Evolutionary conservation across 2,113 vertebrate genomes (phyloP), one percentile per base, ranked within the genome.

Genomic region (Pedionomus torquatus): DNA sequence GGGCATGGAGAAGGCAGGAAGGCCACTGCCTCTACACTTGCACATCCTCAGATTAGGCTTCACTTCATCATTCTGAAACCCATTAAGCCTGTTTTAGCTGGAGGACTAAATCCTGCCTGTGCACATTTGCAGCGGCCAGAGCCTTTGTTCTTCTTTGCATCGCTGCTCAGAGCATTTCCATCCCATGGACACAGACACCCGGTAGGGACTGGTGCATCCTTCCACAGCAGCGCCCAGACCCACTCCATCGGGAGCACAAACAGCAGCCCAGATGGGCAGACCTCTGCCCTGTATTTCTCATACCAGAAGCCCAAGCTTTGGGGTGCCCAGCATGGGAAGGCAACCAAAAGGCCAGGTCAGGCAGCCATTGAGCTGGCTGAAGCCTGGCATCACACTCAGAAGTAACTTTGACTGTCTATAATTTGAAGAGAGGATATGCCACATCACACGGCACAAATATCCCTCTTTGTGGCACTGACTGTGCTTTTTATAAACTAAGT

Each of bases 401-500:
- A 97, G 97, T 96, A 97, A 71, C 83, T 68, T 21, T 8, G 37
- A 20, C 57, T 88, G 90, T 74, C 97, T 98, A 7, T 97, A 98
- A 98, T 98, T 96, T 96, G 82, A 96, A 82, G 76, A 95, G 30
- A 86, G 77, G 89, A 93, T 17, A 65, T 0, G 0, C 94, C 93
- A 96, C 97, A 98, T 95, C 96, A 97, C 94, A 97, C 17, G 33
- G 33, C 75, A 57, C 89, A 93, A 84, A 86, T 95, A 89, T 89
- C 95, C 92, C 93, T 70, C 82, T 46, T 64, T 52, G 83, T 54
- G 83, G 90, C 83, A 93, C 43, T 0, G 0, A 75, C 55, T 55
- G 80, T 0, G 48, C 96, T 98, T 98, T 98, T 98, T 98, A 97
- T 98, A 97, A 95, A 84, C 69, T 41, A 96, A 97, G 63, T 11